These are phyloP conservation scores for Heterohyrax brucei DNA, from an alignment of 2,797 vertebrate species.

Conservation along the genomic window DNA sequence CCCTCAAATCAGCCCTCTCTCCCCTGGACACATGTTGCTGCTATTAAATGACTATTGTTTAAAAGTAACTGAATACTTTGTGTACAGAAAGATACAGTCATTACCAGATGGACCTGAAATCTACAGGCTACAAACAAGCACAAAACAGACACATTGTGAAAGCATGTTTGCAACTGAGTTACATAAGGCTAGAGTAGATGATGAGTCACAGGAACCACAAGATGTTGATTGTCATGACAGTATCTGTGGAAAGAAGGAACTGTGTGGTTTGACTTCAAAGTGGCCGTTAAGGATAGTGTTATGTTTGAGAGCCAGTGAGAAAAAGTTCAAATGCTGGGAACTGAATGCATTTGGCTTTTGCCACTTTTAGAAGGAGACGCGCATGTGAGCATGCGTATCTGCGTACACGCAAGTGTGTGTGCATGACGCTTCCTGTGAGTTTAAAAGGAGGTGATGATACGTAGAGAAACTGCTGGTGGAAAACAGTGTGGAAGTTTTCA, in stretches of 20 bases:
- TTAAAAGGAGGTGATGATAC: background rate
- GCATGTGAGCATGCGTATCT: fast-evolving
- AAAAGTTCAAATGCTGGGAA: background rate
- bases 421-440: too few relatives aligned
- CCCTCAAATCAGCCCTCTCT: background rate
- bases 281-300: background rate
- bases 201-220: background rate
- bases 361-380: background rate
- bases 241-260: background rate
- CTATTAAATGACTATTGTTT: conserved; percentile 68
- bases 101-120: conserved; percentile 79
- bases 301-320: background rate
- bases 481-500: background rate
- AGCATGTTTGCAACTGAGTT: background rate
- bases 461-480: background rate
- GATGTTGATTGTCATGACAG: background rate
- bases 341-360: background rate
- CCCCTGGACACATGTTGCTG: background rate
- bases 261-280: background rate
- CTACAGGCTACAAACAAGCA: conserved; percentile 72
- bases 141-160: conserved; percentile 65
- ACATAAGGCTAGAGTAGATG: conserved; percentile 20
- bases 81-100: conserved; percentile 73
- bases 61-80: conserved; percentile 71
- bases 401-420: background rate